Base-by-base conservation (phyloP, 2,888 invertebrate species). In the Polymixis flavicincta region DNA sequence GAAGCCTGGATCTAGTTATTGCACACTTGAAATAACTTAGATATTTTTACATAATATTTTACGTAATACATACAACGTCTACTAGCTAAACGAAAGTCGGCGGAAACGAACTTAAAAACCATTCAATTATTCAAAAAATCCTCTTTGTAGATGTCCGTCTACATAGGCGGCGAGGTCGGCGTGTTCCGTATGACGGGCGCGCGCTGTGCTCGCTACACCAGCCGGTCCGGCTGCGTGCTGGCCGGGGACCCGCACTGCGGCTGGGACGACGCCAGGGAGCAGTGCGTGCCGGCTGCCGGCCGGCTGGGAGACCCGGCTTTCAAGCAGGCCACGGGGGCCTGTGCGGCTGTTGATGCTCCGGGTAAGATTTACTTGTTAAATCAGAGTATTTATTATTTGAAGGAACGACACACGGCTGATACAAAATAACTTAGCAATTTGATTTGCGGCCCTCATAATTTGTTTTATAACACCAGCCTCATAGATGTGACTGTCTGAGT, bases 231-330 rank as follows among this genome's bases (percentile, higher is more conserved):
- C 13, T 99, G 99, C 92, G 92, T 98, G 60, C 98, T 98, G 86
- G 98, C 99, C 0, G 98, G 98, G 94, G 99, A 99, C 94, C 99
- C 99, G 0, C 99, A 99, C 92, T 99, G 99, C 93, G 99, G 99
- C 0, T 99, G 99, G 99, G 98, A 99, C 93, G 98, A 98, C 84
- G 96, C 97, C 9, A 94, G 97, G 22, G 97, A 98, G 85, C 95
- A 96, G 32, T 99, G 99, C 90, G 97, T 98, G 0, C 95, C 97
- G 0, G 97, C 98, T 0, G 78, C 88, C 0, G 80, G 86, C 0
- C 90, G 92, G n/a, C 94, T 97, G 55, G 97, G 97, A 87, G 98
- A 98, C 97, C 96, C 97, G 13, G 97, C 97, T 89, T 99, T 99
- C 97, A 96, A 97, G 61, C 99, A 99, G 92, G 95, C 97, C 42